Evolutionary conservation across 2,797 vertebrate species (phyloP).

Genomic region (Sciaenops ocellatus): DNA sequence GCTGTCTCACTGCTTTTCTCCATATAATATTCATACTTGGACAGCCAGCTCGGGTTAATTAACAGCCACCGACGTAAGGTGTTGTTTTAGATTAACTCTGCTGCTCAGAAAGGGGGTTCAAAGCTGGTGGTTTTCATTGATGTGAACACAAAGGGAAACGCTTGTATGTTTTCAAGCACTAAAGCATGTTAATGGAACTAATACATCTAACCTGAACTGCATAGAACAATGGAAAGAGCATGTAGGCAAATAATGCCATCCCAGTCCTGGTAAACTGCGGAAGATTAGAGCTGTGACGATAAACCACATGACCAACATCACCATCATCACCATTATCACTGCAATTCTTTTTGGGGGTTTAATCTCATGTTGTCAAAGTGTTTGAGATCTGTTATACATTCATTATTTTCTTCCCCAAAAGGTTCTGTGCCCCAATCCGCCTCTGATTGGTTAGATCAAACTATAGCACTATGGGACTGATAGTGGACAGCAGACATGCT

Average conservation of each 20-base stretch:
- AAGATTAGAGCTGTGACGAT: too few species aligned
- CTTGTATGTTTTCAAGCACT: neutral
- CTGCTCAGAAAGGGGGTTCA: neutral
- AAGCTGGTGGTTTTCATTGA: neutral
- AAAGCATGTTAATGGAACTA: neutral
- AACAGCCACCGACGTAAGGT: slow-evolving; percentile 3
- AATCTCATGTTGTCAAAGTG: too few species aligned
- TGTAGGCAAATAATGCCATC: neutral
- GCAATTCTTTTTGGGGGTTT: too few species aligned
- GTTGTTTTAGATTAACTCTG: slow-evolving; percentile 14
- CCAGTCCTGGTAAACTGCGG: neutral
- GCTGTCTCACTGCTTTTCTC: slow-evolving; percentile 18
- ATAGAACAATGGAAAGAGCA: neutral
- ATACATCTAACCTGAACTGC: neutral
- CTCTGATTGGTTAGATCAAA: too few species aligned
- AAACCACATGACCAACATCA: too few species aligned
- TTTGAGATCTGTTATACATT: too few species aligned
- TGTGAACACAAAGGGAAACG: neutral
- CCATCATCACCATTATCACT: too few species aligned
- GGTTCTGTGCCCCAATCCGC: too few species aligned
- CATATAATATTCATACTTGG: neutral
- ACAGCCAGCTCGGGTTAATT: slow-evolving; percentile 31
- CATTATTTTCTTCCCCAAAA: too few species aligned
- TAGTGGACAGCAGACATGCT: too few species aligned
- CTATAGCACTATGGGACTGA: too few species aligned